A percentile compares a stretch with the other conserved stretches of the same genome.
These are phyloP conservation scores for Hydropsyche betteni DNA, from an alignment of 2,888 invertebrate genomes.

Conservation along the genomic window DNA sequence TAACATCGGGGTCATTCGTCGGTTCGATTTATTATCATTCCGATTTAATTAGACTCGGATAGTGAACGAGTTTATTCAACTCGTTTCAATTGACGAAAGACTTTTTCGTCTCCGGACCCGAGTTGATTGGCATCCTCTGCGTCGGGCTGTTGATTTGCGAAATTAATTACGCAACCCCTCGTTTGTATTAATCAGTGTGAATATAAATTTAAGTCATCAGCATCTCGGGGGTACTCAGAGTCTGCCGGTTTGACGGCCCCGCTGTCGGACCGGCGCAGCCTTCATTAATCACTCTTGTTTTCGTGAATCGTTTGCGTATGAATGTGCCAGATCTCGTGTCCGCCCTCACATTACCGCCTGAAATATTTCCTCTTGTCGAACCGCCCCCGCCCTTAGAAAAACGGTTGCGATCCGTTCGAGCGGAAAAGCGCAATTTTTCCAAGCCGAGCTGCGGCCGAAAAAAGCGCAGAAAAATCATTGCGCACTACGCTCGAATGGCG, in stretches of 20 bases:
- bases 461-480: neutral
- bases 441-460: neutral
- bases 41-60: neutral
- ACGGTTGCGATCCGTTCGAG: slow-evolving; percentile 27
- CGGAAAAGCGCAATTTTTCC: slow-evolving; percentile 30
- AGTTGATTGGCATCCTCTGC: slow-evolving; percentile 28
- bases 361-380: slow-evolving; percentile 23
- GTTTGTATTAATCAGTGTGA: slow-evolving; percentile 45
- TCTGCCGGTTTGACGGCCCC: slow-evolving; percentile 18
- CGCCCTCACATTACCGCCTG: slow-evolving; percentile 25
- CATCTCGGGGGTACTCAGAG: slow-evolving; percentile 27
- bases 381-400: slow-evolving; percentile 20
- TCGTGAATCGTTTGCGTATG: slow-evolving; percentile 29
- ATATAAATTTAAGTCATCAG: slow-evolving; percentile 43
- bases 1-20: slow-evolving; percentile 9
- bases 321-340: slow-evolving; percentile 13
- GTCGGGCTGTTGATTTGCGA: slow-evolving; percentile 38
- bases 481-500: neutral
- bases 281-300: slow-evolving; percentile 38
- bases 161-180: slow-evolving; percentile 42
- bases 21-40: neutral
- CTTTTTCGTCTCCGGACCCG: neutral
- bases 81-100: neutral
- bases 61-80: neutral
- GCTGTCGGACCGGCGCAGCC: slow-evolving; percentile 29